These are phyloP conservation scores for Galago senegalensis DNA, from an alignment of 2,797 vertebrate genomes.

Conservation along the genomic window DNA sequence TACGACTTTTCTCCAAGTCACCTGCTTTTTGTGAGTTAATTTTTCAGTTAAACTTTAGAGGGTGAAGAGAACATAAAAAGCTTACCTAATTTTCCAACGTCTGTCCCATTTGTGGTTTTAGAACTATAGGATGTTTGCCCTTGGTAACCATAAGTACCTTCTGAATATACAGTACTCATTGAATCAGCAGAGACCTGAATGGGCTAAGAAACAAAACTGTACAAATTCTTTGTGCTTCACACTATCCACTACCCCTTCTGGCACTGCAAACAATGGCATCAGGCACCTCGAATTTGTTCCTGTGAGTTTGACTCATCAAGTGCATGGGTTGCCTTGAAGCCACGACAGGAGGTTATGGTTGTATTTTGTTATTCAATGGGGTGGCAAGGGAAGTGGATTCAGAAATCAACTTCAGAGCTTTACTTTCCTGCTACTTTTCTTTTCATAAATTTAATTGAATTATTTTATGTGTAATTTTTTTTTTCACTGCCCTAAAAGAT, in stretches of 20 bases:
- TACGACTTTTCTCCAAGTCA: too few species aligned
- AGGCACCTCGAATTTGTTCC: not conserved
- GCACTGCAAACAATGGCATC: not conserved
- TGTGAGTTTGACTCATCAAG: not conserved
- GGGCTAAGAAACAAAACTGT: not conserved
- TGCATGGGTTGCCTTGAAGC: not conserved
- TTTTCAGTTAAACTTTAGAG: too few species aligned
- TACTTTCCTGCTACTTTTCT: not conserved
- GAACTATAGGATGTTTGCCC: not conserved
- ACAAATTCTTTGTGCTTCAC: not conserved
- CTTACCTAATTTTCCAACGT: not conserved
- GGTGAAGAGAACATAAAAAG: not conserved
- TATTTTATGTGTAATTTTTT: not conserved
- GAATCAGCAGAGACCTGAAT: not conserved
- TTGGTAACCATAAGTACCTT: not conserved
- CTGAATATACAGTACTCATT: not conserved
- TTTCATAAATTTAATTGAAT: constrained; percentile 29
- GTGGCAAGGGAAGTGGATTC: not conserved
- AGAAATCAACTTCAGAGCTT: not conserved
- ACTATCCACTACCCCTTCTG: not conserved
- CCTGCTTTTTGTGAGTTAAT: too few species aligned
- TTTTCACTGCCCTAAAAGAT: not conserved
- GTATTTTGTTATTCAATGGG: not conserved
- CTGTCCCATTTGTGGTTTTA: too few species aligned
- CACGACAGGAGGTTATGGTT: too few species aligned